Conservation (phyloP, 1,140 invertebrate species). For the Cotesia glomerata region DNA sequence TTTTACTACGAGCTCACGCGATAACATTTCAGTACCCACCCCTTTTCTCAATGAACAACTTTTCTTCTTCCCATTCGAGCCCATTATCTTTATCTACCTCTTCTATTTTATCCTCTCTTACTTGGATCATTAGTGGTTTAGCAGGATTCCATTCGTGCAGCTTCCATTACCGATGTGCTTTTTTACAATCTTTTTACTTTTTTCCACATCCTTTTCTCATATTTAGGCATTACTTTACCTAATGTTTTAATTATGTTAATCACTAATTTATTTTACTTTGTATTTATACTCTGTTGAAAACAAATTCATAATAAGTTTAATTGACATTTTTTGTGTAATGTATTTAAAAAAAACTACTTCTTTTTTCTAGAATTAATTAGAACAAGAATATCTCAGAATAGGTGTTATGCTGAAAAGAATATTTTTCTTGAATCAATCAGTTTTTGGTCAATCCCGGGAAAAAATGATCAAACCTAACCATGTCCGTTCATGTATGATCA, state of each 20-base stretch:
- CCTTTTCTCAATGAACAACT: constrained; percentile 13
- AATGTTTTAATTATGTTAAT: constrained; percentile 35
- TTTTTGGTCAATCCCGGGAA: too few relatives aligned
- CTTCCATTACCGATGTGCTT: constrained; percentile 26
- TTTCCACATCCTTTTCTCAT: background rate
- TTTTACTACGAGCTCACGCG: background rate
- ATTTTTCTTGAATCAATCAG: too few relatives aligned
- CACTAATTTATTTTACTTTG: background rate
- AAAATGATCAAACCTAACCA: too few relatives aligned
- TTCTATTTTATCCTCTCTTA: constrained; percentile 7
- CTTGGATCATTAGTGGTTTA: constrained; percentile 30
- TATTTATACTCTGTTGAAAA: constrained; percentile 15
- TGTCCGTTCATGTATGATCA: too few relatives aligned
- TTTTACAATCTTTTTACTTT: background rate
- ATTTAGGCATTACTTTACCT: background rate
- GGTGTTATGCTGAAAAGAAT: too few relatives aligned
- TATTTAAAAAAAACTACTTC: too few relatives aligned
- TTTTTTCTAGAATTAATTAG: too few relatives aligned
- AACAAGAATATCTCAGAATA: too few relatives aligned
- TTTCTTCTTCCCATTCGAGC: constrained; percentile 14
- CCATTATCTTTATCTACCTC: constrained; percentile 25
- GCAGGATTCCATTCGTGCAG: constrained; percentile 28
- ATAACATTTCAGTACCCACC: background rate
- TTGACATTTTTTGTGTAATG: too few relatives aligned
- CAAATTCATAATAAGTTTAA: too few relatives aligned